phyloP scores from a whole-genome alignment of 2,113 vertebrate species.

The Callorhinus ursinus region DNA sequence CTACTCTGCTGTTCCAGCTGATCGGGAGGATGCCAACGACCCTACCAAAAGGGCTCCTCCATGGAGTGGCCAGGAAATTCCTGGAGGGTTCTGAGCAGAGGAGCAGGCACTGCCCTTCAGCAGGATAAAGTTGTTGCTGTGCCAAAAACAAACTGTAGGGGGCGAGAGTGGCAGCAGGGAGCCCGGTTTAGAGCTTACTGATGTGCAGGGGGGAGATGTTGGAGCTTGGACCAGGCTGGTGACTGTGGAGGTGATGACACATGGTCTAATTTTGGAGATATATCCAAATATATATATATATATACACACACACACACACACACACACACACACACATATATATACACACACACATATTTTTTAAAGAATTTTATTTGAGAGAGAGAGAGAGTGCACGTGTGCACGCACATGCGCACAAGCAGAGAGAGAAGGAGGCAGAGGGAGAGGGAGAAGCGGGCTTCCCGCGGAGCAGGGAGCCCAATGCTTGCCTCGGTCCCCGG shows the following conservation, averaged over 20 bases:
- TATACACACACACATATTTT: too few species aligned
- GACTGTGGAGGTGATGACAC: not conserved
- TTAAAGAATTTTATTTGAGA: too few species aligned
- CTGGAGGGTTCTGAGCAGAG: not conserved
- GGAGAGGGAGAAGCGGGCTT: too few species aligned
- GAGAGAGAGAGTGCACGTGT: too few species aligned
- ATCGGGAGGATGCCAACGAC: not conserved
- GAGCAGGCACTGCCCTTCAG: not conserved
- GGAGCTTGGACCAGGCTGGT: not conserved
- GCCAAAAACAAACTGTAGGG: not conserved
- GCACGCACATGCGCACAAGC: too few species aligned
- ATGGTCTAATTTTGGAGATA: not conserved
- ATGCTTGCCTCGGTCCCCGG: rapidly evolving
- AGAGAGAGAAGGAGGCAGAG: too few species aligned
- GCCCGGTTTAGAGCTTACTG: not conserved
- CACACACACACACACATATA: too few species aligned
- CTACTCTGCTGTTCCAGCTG: not conserved
- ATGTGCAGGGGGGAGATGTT: too few species aligned
- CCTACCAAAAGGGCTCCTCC: not conserved
- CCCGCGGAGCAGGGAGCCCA: too few species aligned
- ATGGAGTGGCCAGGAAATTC: not conserved
- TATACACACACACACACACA: too few species aligned
- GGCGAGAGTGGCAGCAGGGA: not conserved
- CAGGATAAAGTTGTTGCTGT: not conserved
- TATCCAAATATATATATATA: too few species aligned